Conservation (phyloP, 1,140 invertebrate genomes). For the roundworm (Caenorhabditis elegans) region DNA sequence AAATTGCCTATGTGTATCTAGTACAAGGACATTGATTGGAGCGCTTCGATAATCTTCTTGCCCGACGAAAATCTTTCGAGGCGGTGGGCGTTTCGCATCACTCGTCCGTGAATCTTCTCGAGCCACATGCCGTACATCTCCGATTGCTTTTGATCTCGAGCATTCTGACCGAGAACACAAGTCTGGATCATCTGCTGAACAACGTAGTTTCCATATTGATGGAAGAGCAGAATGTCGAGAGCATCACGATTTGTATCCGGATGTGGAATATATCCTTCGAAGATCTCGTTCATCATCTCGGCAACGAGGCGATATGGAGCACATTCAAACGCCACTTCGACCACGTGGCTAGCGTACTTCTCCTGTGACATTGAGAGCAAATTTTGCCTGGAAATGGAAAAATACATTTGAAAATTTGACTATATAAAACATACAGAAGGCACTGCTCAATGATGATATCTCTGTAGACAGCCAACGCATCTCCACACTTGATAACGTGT, state of each 20-base stretch:
- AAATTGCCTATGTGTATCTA: no score
- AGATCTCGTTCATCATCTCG: constrained; percentile 55
- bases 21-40: background rate
- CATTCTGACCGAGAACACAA: background rate
- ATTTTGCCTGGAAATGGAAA: constrained; percentile 51
- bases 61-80: constrained; percentile 28
- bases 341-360: constrained; percentile 61
- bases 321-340: constrained; percentile 53
- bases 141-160: background rate
- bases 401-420: no score
- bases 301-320: constrained; percentile 38
- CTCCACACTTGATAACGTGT: constrained; percentile 40
- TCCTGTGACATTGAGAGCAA: constrained; percentile 55
- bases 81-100: background rate
- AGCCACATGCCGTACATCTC: constrained; percentile 11
- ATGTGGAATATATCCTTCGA: constrained; percentile 54
- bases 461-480: constrained; percentile 23
- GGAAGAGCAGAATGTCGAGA: constrained; percentile 55
- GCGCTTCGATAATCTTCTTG: constrained; percentile 36
- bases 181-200: constrained; percentile 52
- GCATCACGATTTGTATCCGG: constrained; percentile 32
- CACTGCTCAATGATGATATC: constrained; percentile 49
- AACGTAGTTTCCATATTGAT: constrained; percentile 60
- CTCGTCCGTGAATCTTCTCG: background rate
- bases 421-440: constrained; percentile 40